Base-by-base conservation (phyloP, 2,797 vertebrate species). In the Cyprinella venusta region DNA sequence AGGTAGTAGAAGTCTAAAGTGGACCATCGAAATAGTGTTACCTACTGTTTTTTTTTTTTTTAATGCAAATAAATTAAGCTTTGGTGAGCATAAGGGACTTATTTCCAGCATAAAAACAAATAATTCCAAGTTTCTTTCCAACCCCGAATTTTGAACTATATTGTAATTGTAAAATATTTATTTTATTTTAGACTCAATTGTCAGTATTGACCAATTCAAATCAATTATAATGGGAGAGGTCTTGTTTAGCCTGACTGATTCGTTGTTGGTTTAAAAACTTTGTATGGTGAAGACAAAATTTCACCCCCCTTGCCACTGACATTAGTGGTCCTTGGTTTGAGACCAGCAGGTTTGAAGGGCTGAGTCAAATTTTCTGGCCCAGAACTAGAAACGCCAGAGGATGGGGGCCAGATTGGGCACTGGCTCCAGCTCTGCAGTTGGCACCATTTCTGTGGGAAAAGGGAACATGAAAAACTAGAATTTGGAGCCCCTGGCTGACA, bases 231-330 rank as follows among this genome's bases (percentile, higher is more conserved):
- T 24, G 33, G 33, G 33, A 24, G 3, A 1, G 3, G 7, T 56
- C 33, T 75, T 75, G 26, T 54, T 38, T 75, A 56, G n/a, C 38
- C 9, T 13, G 40, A 48, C 24, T 65, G 26, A 30, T 78, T 78
- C 50, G 59, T 77, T 76, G 36, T 26, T 76, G 21, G 13, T 64
- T 78, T 64, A 24, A 63, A 61, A 63, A 42, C 18, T 65, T 21
- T 33, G 26, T 21, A 52, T 52, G 52, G 21, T 3, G 19, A 24
- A 33, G 38, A 45, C 24, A 78, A 4, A 10, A 33, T 15, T 19
- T 54, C 30, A 30, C 19, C 24, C 26, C 13, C 9, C 24, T 76
- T 38, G 24, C 38, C 59, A 26, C 54, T 64, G 15, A 76, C 18
- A 38, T 77, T 13, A 77, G 38, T 50, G 10, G 40, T 45, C 64